Percentiles rank a stretch among this genome's conserved stretches.
Evolutionary conservation across 1,140 invertebrate species (phyloP).

Genomic region (Apolygus lucorum): DNA sequence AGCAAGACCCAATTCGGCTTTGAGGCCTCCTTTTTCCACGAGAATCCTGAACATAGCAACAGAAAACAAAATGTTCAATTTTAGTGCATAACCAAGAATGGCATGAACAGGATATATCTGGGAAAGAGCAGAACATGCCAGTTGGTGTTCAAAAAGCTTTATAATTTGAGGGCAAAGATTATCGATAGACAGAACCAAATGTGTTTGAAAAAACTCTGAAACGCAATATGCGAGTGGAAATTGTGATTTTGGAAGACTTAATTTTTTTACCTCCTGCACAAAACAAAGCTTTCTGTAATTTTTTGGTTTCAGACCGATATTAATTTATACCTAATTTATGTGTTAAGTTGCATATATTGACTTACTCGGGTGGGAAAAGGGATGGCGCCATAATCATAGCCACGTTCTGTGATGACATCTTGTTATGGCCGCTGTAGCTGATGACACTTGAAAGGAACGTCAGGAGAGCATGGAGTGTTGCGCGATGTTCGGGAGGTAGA

Average conservation of each 20-base stretch:
- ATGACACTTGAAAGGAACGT: slow-evolving; percentile 65
- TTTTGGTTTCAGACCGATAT: too few relatives aligned
- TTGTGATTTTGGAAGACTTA: too few relatives aligned
- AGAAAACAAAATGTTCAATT: too few relatives aligned
- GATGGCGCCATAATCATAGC: slow-evolving; percentile 89
- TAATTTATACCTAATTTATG: too few relatives aligned
- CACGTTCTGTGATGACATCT: slow-evolving; percentile 84
- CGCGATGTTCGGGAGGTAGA: slow-evolving; percentile 70
- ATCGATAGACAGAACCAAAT: too few relatives aligned
- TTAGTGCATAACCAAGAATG: too few relatives aligned
- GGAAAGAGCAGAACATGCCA: neutral
- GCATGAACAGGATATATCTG: too few relatives aligned
- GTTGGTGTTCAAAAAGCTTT: neutral
- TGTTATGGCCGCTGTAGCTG: slow-evolving; percentile 61
- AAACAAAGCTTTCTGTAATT: too few relatives aligned
- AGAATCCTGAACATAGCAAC: slow-evolving; percentile 25
- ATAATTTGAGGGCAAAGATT: neutral
- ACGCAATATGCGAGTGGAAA: too few relatives aligned
- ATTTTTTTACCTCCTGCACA: too few relatives aligned
- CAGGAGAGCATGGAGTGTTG: slow-evolving; percentile 66
- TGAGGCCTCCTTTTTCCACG: slow-evolving; percentile 45
- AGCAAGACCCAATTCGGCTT: slow-evolving; percentile 69
- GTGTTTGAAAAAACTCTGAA: too few relatives aligned
- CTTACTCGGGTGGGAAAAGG: slow-evolving; percentile 68
- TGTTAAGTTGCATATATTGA: too few relatives aligned